Evolutionary conservation across 1,140 invertebrate genomes (phyloP).

Genomic region (Musca domestica): DNA sequence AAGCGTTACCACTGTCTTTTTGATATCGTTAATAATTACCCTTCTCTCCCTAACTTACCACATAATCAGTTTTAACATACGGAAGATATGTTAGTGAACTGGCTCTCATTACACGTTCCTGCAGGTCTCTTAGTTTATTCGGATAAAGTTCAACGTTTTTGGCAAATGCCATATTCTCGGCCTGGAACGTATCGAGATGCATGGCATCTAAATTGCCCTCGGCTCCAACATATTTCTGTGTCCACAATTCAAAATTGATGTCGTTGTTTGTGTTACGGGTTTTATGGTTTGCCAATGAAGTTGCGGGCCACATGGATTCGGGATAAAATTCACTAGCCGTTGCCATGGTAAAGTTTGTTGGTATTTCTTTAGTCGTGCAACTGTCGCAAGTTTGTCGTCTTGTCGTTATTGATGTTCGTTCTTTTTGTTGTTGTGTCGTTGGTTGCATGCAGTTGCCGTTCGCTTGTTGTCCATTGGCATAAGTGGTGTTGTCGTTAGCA

Average conservation of each 20-base stretch:
- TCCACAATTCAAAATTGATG: slow-evolving; percentile 52
- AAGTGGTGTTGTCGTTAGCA: not conserved
- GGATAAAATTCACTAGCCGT: not conserved
- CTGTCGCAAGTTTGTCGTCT: slow-evolving; percentile 14
- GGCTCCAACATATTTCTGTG: slow-evolving; percentile 52
- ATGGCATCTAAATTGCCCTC: slow-evolving; percentile 50
- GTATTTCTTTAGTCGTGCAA: not conserved
- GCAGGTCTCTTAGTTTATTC: slow-evolving; percentile 49
- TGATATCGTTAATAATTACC: too few relatives aligned
- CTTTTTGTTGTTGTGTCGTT: slow-evolving; percentile 3
- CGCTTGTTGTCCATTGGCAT: not conserved
- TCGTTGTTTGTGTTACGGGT: slow-evolving; percentile 33
- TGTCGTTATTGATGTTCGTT: slow-evolving; percentile 21
- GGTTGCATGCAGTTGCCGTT: not conserved
- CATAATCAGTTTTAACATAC: slow-evolving; percentile 53
- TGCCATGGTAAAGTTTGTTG: not conserved
- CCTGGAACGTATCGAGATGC: slow-evolving; percentile 46
- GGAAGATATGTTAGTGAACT: slow-evolving; percentile 51
- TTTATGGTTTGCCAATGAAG: not conserved
- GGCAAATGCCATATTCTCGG: slow-evolving; percentile 46
- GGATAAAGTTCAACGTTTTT: slow-evolving; percentile 48
- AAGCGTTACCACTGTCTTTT: too few relatives aligned
- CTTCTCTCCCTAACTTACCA: slow-evolving; percentile 43
- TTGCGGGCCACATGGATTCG: not conserved
- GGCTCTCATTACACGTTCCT: slow-evolving; percentile 39